phyloP scores from a whole-genome alignment of 2,797 vertebrate genomes.

The Gorsachius magnificus region DNA sequence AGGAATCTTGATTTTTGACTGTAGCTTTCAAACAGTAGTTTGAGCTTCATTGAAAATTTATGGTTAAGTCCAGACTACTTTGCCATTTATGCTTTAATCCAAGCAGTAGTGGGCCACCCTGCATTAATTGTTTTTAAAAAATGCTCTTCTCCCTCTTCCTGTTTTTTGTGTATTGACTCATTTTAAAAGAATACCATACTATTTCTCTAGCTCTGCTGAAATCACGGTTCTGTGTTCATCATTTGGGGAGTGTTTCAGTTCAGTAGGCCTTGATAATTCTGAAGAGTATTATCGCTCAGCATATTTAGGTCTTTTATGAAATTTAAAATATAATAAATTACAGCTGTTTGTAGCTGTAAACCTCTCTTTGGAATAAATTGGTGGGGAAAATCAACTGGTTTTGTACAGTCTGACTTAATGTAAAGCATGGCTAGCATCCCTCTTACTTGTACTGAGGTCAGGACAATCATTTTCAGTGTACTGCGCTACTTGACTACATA shows the following conservation, averaged over 20 bases:
- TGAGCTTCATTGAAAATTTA: not conserved
- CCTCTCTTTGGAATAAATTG: conserved; percentile 11
- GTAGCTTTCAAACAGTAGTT: not conserved
- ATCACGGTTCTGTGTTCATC: not conserved
- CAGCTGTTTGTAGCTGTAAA: conserved; percentile 35
- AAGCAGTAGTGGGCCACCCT: not conserved
- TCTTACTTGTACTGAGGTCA: conserved; percentile 21
- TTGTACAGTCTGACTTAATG: conserved; percentile 1
- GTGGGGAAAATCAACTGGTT: conserved; percentile 23
- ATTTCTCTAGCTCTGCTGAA: not conserved
- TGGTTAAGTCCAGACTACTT: not conserved
- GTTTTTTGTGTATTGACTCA: not conserved
- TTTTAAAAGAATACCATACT: not conserved
- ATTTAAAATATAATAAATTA: conserved; percentile 56
- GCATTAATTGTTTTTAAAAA: not conserved
- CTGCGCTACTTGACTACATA: conserved; percentile 34
- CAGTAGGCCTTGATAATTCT: conserved; percentile 25
- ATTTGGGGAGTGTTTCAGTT: conserved; percentile 34
- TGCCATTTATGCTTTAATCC: not conserved
- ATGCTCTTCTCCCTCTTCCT: not conserved
- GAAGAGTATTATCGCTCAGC: not conserved
- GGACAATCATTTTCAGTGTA: not conserved
- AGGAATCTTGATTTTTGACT: not conserved
- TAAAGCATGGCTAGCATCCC: not conserved
- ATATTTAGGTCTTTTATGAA: conserved; percentile 20